Evolutionary conservation across 2,888 invertebrate species (phyloP).

Genomic region (Drosophila monieri): DNA sequence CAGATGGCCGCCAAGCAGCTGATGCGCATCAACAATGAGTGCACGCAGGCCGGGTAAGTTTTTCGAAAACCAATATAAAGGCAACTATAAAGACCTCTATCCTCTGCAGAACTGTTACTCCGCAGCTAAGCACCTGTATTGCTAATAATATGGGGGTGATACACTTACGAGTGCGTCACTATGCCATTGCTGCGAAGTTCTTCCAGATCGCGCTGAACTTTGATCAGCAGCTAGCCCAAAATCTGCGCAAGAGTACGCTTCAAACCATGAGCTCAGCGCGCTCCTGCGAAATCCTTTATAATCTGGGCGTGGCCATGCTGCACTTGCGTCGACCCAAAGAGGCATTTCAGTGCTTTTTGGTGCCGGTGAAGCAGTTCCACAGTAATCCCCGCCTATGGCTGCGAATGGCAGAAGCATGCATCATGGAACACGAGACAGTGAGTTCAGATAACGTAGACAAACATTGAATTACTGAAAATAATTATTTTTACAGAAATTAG

Average conservation of each 20-base stretch:
- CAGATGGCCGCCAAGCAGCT: conserved; percentile 84
- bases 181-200: conserved; percentile 83
- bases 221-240: conserved; percentile 78
- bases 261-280: conserved; percentile 81
- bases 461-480: not conserved
- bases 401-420: conserved; percentile 96
- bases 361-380: conserved; percentile 93
- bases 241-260: conserved; percentile 74
- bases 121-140: conserved; percentile 81
- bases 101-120: conserved; percentile 70
- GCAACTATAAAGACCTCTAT: not conserved
- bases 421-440: conserved; percentile 86
- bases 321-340: conserved; percentile 91
- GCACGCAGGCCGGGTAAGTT: conserved; percentile 71
- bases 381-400: conserved; percentile 96
- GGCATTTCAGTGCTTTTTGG: conserved; percentile 95
- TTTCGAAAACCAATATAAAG: not conserved
- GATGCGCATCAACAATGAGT: conserved; percentile 78
- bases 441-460: conserved; percentile 24
- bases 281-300: conserved; percentile 83
- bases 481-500: conserved; percentile 43
- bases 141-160: conserved; percentile 84
- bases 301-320: conserved; percentile 88
- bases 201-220: conserved; percentile 83
- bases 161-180: conserved; percentile 83